Base-by-base conservation (phyloP, 1,140 invertebrate species). In the Aplysia californica region DNA sequence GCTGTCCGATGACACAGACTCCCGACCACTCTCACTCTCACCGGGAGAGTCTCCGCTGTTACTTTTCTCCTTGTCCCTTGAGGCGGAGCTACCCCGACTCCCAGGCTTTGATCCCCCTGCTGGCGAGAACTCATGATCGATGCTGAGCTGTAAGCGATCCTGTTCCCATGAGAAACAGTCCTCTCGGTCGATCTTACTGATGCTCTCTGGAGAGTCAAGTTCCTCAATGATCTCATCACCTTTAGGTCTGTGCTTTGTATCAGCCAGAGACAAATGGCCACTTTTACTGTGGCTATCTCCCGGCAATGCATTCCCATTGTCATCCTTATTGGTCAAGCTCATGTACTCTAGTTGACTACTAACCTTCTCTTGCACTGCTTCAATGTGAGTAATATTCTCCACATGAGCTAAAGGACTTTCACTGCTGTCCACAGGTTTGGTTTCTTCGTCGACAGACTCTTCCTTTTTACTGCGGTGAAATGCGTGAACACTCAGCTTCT, bases 151-250 rank as follows among this genome's bases (percentile, higher is more conserved):
- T 20, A 88, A 55, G 36, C 82, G 83, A 59, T 87, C 86, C 26
- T 87, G 86, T 58, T 89, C 86, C 85, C 87, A 88, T 0, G 82
- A 87, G 61, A 88, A 88, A 76, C 85, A 87, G 72, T 88, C 87
- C 55, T 88, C 87, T 18, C 70, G 72, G 70, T 88, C 87, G 35
- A 88, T 87, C 44, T 86, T 82, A 39, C 79, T 82, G 38, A 88
- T 84, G 76, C 86, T 86, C 65, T 88, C 87, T 29, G 87, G 87
- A 10, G 87, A 87, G 56, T 88, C 87, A 21, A 88, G 76, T n/a
- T 88, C 87, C 59, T 85, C 85, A 31, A 87, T 73, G 74, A 80
- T 80, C 15, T 83, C 83, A 71, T 75, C 69, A 23, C 20, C 23
- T 10, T 58, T 35, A 18, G 21, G 31, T n/a, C 69, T 77, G 29